Conservation (phyloP, 2,797 vertebrate species). For the Aratinga solstitialis region DNA sequence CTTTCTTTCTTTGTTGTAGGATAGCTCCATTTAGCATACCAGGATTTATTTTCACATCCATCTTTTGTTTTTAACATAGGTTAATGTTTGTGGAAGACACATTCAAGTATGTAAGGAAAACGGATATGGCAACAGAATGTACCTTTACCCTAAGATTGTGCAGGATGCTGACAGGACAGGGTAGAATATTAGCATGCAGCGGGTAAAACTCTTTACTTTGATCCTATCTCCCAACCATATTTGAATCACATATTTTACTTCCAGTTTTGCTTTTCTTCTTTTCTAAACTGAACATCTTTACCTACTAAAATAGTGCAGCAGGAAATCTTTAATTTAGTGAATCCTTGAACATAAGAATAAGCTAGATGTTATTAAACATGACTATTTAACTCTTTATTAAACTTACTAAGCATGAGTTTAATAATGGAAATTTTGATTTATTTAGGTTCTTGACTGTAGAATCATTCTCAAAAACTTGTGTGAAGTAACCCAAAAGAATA, state of each 20-base stretch:
- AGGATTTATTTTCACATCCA: neutral
- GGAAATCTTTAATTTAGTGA: neutral
- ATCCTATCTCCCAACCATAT: neutral
- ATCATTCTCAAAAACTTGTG: neutral
- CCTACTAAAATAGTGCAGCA: neutral
- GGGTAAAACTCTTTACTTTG: neutral
- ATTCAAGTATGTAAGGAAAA: neutral
- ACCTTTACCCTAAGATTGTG: neutral
- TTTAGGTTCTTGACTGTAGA: neutral
- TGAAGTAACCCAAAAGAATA: neutral
- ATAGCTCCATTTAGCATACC: neutral
- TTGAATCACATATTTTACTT: neutral
- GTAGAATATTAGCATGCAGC: neutral
- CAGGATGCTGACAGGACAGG: neutral
- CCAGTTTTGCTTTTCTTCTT: neutral
- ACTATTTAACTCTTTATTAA: neutral
- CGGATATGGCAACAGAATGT: neutral
- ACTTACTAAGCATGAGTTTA: neutral
- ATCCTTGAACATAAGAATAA: neutral
- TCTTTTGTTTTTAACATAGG: neutral
- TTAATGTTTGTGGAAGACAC: neutral
- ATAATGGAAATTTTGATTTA: neutral
- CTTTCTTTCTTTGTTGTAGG: neutral
- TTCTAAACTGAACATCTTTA: neutral
- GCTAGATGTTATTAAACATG: neutral